Evolutionary conservation across 1,140 invertebrate genomes (phyloP).

Genomic region (Latrodectus geometricus): DNA sequence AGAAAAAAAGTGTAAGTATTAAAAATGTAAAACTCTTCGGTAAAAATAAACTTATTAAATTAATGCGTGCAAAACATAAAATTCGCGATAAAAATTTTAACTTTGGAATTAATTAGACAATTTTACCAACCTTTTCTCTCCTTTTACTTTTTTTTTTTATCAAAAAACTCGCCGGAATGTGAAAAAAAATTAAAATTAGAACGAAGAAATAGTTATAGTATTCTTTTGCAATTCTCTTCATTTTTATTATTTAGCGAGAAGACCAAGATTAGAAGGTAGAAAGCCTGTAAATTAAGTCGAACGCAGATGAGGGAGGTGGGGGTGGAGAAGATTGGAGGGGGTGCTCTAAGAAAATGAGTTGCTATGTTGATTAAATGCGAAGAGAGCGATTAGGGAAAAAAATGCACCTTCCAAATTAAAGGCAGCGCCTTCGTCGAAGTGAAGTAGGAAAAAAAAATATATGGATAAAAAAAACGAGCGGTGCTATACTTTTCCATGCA

Average conservation of each 20-base stretch:
- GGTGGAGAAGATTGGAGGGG: not conserved
- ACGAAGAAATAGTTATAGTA: not conserved
- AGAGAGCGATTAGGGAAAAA: constrained; percentile 50
- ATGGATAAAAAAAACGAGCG: constrained; percentile 33
- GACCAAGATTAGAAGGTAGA: constrained; percentile 55
- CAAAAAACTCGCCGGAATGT: not conserved
- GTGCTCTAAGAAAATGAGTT: constrained; percentile 56
- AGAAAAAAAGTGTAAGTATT: not conserved
- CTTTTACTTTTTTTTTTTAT: not conserved
- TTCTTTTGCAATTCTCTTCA: constrained; percentile 1
- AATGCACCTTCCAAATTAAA: constrained; percentile 58
- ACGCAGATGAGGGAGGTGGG: constrained; percentile 6
- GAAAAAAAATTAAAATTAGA: not conserved
- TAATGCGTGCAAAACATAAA: constrained; percentile 59
- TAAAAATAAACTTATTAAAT: constrained; percentile 62
- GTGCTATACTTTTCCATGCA: constrained; percentile 48
- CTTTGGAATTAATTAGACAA: constrained; percentile 62
- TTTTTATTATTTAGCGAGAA: constrained; percentile 51
- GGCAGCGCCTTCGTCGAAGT: constrained; percentile 34
- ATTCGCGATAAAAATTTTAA: constrained; percentile 61
- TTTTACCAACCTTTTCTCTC: constrained; percentile 49
- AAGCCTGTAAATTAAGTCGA: constrained; percentile 59
- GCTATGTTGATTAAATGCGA: constrained; percentile 61
- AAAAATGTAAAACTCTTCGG: not conserved
- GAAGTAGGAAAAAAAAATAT: not conserved